These are phyloP conservation scores for Pluvialis apricaria DNA, from an alignment of 2,113 vertebrate species.

Conservation along the genomic window DNA sequence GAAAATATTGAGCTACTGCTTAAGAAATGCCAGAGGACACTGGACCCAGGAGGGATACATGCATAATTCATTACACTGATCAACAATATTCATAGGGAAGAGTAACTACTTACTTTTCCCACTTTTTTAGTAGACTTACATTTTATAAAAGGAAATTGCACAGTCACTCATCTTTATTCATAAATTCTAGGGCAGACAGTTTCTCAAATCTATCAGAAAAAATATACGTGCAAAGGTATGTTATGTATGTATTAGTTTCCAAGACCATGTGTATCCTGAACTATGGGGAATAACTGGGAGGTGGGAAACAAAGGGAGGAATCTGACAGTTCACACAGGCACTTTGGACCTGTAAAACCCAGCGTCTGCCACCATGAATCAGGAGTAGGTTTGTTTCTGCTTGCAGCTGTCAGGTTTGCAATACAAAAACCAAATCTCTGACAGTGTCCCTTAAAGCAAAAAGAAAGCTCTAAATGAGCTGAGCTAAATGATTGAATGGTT, in stretches of 20 bases:
- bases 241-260: neutral
- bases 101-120: neutral
- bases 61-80: constrained; percentile 11
- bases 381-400: neutral
- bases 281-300: neutral
- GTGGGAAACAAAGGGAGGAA: neutral
- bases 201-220: neutral
- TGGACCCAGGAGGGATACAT: neutral
- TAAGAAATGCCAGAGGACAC: constrained; percentile 38
- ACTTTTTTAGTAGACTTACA: neutral
- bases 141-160: constrained; percentile 1
- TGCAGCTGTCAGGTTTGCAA: neutral
- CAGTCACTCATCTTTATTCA: constrained; percentile 33
- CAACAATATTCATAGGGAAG: constrained; percentile 20
- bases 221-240: neutral
- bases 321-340: neutral
- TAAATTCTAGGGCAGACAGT: neutral
- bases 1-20: constrained; percentile 36
- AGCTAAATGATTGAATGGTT: neutral
- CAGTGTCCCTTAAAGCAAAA: neutral
- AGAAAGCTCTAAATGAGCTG: neutral
- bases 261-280: neutral
- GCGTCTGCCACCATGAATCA: neutral
- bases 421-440: neutral
- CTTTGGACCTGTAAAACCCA: neutral